Base-by-base conservation (phyloP, 2,797 vertebrate species). In the Tokudaia muenninki region DNA sequence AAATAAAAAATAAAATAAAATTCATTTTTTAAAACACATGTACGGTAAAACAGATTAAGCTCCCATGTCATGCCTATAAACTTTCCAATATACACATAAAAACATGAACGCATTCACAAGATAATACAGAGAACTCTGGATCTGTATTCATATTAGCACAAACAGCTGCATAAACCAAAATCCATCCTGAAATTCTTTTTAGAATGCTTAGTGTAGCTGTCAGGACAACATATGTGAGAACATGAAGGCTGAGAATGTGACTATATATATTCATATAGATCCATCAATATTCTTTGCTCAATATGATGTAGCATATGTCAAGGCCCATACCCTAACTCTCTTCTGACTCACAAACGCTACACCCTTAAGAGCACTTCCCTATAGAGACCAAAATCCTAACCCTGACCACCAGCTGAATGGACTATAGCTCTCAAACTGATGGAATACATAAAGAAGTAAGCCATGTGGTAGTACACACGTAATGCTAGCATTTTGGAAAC, bases 151-250 rank as follows among this genome's bases (percentile, higher is more conserved):
- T 50, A 80, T 29, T n/a, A 67, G 50, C 72, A 65, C 0, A 72
- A 22, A 81, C 31, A 34, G 24, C 7, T 57, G 29, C 59, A 90
- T 90, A 90, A 31, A 88, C 57, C 9, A 75, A 63, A 82, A 82
- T n/a, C 81, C 14, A 86, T 19, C 24, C 79, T 70, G 47, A 72
- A 87, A 89, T 24, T 91, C 65, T 77, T 81, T 55, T n/a, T 22
- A n/a, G 74, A 93, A 74, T 3, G 12, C 8, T n/a, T 17, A 22
- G 34, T 19, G 31, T 21, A 14, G 10, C 3, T 19, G 26, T 74
- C 87, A 59, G 57, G 37, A 29, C 55, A 19, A 5, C 2, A 31
- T 17, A 3, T 2, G 13, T n/a, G 67, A n/a, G 21, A 67, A 34
- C 9, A 65, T 57, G 16, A 24, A 92, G 37, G 63, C 14, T 55